Conservation (phyloP, 2,113 vertebrate genomes). For the Callipepla squamata region DNA sequence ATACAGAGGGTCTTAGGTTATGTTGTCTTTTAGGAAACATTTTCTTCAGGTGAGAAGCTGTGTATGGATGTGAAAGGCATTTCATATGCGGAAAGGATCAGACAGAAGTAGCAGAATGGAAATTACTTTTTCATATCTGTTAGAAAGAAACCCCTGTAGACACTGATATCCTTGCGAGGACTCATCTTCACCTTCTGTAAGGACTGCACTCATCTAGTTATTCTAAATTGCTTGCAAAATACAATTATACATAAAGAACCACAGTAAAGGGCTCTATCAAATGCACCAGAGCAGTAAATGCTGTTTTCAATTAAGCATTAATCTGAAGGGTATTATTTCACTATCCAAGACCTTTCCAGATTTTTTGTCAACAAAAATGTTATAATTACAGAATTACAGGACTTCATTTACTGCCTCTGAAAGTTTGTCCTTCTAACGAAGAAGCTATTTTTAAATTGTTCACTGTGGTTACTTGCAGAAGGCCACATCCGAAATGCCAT, state of each 20-base stretch:
- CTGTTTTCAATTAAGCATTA: slow-evolving; percentile 70
- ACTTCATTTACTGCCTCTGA: slow-evolving; percentile 48
- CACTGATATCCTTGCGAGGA: slow-evolving; percentile 20
- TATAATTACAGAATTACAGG: slow-evolving; percentile 48
- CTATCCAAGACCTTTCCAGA: slow-evolving; percentile 45
- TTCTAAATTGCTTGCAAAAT: slow-evolving; percentile 72
- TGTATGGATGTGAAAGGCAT: background rate
- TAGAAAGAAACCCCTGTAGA: slow-evolving; percentile 58
- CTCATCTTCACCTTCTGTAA: slow-evolving; percentile 49
- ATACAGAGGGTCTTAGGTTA: background rate
- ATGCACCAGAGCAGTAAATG: slow-evolving; percentile 63
- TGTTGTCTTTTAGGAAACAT: background rate
- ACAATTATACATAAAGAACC: slow-evolving; percentile 62
- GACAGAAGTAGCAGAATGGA: slow-evolving; percentile 44
- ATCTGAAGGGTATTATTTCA: slow-evolving; percentile 64
- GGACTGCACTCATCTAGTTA: slow-evolving; percentile 54
- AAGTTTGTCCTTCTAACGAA: slow-evolving; percentile 62
- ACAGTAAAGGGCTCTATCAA: slow-evolving; percentile 35
- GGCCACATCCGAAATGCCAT: slow-evolving; percentile 53
- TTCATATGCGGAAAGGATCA: slow-evolving; percentile 59
- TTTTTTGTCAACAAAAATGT: slow-evolving; percentile 32
- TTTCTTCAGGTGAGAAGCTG: background rate
- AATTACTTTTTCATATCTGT: slow-evolving; percentile 66
- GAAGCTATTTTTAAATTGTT: slow-evolving; percentile 46
- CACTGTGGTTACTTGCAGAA: slow-evolving; percentile 11